Evolutionary conservation across 2,113 vertebrate species (phyloP).

Genomic region (Pachypanchax playfairii): DNA sequence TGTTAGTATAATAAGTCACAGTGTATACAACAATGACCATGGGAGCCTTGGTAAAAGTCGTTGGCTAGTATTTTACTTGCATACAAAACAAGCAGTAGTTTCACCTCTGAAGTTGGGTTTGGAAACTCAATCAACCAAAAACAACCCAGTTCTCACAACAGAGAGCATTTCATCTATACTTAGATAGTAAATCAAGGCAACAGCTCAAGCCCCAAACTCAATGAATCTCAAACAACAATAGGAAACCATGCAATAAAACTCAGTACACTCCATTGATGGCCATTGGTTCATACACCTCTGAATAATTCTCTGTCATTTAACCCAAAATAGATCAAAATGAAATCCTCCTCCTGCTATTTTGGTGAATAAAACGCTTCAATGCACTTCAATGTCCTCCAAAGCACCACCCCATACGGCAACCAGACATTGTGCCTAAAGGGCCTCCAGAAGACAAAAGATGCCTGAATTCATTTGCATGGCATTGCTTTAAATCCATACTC

Average conservation of each 20-base stretch:
- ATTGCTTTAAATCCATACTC: conserved; percentile 46
- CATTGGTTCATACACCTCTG: conserved; percentile 72
- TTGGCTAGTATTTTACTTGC: background rate
- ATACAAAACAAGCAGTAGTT: conserved; percentile 35
- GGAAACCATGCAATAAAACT: conserved; percentile 65
- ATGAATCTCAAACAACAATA: conserved; percentile 61
- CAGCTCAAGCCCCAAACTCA: conserved; percentile 44
- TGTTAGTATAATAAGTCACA: background rate
- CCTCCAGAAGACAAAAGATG: conserved; percentile 62
- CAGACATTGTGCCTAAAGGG: conserved; percentile 68
- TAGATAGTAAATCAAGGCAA: conserved; percentile 54
- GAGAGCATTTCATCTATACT: conserved; percentile 29
- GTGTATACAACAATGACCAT: background rate
- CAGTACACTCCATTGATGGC: conserved; percentile 49
- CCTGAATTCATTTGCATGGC: conserved; percentile 71
- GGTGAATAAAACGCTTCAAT: conserved; percentile 63
- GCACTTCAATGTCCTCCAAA: conserved; percentile 65
- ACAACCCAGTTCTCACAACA: conserved; percentile 28
- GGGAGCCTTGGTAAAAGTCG: background rate
- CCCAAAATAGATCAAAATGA: conserved; percentile 72
- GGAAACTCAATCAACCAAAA: conserved; percentile 48
- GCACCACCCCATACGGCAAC: conserved; percentile 62
- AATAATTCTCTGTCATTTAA: conserved; percentile 73
- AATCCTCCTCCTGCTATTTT: conserved; percentile 61
- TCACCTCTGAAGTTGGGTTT: conserved; percentile 14